Evolutionary conservation across 2,888 invertebrate genomes (phyloP).

Genomic region (Ischnus inquisitorius): DNA sequence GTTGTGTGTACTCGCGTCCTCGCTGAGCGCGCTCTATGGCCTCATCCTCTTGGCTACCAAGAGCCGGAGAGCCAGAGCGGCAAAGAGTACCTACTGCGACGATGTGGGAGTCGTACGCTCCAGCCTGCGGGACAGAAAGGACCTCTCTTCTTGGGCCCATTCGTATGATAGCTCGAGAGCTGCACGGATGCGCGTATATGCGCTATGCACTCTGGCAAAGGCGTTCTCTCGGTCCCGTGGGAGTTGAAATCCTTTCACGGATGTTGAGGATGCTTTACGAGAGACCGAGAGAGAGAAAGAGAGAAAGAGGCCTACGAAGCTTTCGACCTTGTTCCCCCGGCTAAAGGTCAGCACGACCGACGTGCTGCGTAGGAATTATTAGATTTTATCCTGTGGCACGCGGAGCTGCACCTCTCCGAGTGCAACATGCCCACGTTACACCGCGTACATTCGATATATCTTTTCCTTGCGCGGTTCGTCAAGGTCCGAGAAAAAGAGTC

Average conservation of each 20-base stretch:
- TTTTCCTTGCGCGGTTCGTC: conserved; percentile 36
- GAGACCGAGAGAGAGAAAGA: conserved; percentile 24
- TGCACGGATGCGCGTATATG: conserved; percentile 64
- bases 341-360: conserved; percentile 76
- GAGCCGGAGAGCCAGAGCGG: conserved; percentile 18
- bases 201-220: conserved; percentile 46
- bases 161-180: conserved; percentile 32
- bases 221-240: conserved; percentile 73
- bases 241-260: conserved; percentile 81
- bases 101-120: conserved; percentile 72
- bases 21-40: conserved; percentile 29
- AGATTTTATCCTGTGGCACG: conserved; percentile 66
- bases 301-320: conserved; percentile 70
- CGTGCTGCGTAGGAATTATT: conserved; percentile 65
- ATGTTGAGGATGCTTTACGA: conserved; percentile 80
- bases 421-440: conserved; percentile 45
- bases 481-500: conserved; percentile 46
- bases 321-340: conserved; percentile 79
- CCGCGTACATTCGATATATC: conserved; percentile 44
- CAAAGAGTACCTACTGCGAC: conserved; percentile 37
- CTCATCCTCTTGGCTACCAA: conserved; percentile 50
- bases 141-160: conserved; percentile 28
- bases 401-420: conserved; percentile 63
- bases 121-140: conserved; percentile 48
- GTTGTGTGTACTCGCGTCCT: conserved; percentile 52